Conservation (phyloP, 2,113 vertebrate species). For the Myotis davidii region DNA sequence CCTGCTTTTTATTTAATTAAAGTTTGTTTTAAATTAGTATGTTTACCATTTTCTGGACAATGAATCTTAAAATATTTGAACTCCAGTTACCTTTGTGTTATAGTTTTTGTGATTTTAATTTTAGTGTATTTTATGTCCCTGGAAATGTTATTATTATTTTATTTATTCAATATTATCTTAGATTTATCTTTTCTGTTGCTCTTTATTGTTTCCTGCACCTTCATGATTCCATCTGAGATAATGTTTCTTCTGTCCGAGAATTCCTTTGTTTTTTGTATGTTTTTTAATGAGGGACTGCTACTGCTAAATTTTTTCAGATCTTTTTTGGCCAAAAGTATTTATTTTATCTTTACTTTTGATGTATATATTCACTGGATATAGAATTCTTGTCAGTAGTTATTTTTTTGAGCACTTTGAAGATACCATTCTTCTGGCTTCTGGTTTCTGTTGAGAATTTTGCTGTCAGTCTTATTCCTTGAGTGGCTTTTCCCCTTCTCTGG, state of each 20-base stretch:
- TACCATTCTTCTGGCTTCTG: not conserved
- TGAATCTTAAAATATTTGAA: not conserved
- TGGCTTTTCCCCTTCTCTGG: not conserved
- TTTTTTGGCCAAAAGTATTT: not conserved
- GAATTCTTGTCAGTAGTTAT: not conserved
- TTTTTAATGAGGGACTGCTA: not conserved
- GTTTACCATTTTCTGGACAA: conserved; percentile 11
- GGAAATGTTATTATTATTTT: conserved; percentile 7
- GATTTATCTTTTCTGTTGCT: conserved; percentile 1
- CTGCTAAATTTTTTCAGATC: not conserved
- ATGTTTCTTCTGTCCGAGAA: not conserved
- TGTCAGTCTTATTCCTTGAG: not conserved
- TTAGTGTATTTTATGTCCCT: not conserved
- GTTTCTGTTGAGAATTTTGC: not conserved
- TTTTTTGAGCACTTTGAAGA: not conserved
- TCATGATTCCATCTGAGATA: not conserved
- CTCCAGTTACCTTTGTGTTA: not conserved
- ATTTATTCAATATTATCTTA: not conserved
- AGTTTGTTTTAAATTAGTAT: conserved; percentile 4
- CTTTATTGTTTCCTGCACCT: not conserved
- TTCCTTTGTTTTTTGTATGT: not conserved
- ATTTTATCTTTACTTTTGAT: not conserved
- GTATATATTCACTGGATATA: not conserved
- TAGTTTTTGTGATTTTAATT: conserved; percentile 33
- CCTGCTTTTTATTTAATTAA: not conserved